A percentile compares a stretch with the other conserved stretches of the same genome.
These are phyloP conservation scores for Astreopora myriophthalma DNA, from an alignment of 64 coral and sea anemone genomes.

Conservation along the genomic window DNA sequence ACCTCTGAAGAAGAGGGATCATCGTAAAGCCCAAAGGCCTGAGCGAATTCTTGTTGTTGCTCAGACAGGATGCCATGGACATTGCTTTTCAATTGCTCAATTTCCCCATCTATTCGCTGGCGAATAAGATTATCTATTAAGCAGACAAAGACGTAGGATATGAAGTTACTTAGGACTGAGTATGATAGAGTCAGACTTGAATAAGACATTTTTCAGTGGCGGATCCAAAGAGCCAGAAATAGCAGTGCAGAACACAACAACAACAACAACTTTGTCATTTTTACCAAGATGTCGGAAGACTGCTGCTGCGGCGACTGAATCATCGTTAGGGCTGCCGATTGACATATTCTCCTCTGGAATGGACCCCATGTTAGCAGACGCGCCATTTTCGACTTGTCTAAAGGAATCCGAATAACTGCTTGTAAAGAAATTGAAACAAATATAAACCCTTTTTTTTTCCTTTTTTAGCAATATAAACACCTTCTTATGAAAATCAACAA, in stretches of 20 bases:
- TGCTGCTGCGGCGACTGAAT: conserved; percentile 57
- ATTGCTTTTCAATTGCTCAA: conserved; percentile 74
- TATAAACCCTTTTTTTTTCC: not conserved
- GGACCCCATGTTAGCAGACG: not conserved
- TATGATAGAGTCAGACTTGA: too few species aligned
- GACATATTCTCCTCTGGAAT: conserved; percentile 58
- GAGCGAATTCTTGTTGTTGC: conserved; percentile 77
- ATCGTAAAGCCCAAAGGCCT: conserved; percentile 76
- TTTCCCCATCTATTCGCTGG: conserved; percentile 73
- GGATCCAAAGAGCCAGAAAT: too few species aligned
- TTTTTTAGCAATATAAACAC: too few species aligned
- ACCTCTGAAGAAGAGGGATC: conserved; percentile 1
- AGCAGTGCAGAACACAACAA: too few species aligned
- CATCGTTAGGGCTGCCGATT: conserved; percentile 50
- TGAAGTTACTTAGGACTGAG: too few species aligned
- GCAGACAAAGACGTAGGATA: not conserved
- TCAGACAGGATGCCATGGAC: conserved; percentile 78
- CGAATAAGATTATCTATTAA: conserved; percentile 65
- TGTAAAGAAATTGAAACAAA: not conserved
- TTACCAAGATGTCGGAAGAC: conserved; percentile 83
- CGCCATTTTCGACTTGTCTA: not conserved
- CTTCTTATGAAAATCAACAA: not conserved
- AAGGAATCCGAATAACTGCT: not conserved
- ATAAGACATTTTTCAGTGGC: too few species aligned
- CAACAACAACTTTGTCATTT: too few species aligned